A percentile compares a stretch with the other conserved stretches of the same genome.
These are phyloP conservation scores for Troilus luridus DNA, from an alignment of 2,888 invertebrate species.

Conservation along the genomic window DNA sequence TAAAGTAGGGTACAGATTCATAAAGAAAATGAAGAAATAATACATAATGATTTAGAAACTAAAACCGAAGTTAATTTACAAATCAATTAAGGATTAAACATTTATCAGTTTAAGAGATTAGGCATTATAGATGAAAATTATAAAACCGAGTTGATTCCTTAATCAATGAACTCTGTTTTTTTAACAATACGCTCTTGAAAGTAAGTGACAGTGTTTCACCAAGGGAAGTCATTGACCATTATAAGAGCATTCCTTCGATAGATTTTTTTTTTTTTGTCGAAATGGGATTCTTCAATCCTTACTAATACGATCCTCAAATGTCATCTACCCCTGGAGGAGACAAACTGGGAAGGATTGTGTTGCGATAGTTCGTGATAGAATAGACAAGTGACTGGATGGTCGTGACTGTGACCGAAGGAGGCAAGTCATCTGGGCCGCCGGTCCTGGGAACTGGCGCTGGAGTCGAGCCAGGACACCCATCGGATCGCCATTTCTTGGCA, in stretches of 20 bases:
- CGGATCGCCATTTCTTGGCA: slow-evolving; percentile 27
- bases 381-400: slow-evolving; percentile 37
- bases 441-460: slow-evolving; percentile 19
- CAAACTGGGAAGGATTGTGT: not conserved
- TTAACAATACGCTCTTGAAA: no score
- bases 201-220: no score
- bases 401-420: slow-evolving; percentile 33
- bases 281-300: not conserved
- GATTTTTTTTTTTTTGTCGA: not conserved
- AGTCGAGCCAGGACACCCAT: not conserved
- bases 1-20: no score
- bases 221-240: no score
- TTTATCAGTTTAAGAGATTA: no score
- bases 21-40: no score
- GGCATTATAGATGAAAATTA: no score
- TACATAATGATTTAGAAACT: no score
- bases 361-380: not conserved
- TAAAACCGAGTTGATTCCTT: no score
- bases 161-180: no score
- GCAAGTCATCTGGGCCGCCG: not conserved
- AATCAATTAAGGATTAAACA: no score
- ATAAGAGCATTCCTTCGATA: not conserved
- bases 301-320: not conserved
- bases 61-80: no score
- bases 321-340: not conserved